Evolutionary conservation across 2,888 invertebrate species (phyloP).

Genomic region (Caenorhabditis sinica): DNA sequence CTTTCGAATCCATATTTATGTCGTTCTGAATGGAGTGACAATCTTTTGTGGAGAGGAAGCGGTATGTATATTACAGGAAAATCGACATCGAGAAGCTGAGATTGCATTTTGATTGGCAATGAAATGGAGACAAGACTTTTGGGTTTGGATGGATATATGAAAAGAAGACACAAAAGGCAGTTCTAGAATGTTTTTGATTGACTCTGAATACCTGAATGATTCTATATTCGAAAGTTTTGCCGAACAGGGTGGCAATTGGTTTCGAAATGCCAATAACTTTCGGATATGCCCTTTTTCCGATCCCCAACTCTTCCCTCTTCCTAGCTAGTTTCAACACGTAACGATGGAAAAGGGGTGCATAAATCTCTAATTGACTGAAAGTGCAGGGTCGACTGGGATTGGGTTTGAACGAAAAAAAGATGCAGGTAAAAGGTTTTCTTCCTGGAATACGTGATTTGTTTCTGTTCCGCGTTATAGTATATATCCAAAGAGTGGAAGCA

Average conservation of each 20-base stretch:
- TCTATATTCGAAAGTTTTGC: constrained; percentile 23
- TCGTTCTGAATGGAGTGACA: constrained; percentile 24
- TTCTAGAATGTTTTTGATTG: constrained; percentile 13
- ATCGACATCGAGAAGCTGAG: constrained; percentile 40
- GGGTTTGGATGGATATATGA: not conserved
- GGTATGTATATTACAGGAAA: constrained; percentile 57
- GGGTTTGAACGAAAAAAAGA: constrained; percentile 11
- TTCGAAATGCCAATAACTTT: constrained; percentile 57
- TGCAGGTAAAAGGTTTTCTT: constrained; percentile 24
- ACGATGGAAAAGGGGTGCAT: not conserved
- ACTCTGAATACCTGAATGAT: constrained; percentile 37
- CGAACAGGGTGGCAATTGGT: constrained; percentile 55
- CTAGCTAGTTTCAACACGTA: constrained; percentile 34
- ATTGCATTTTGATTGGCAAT: constrained; percentile 64
- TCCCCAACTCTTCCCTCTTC: not conserved
- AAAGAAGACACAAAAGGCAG: constrained; percentile 28
- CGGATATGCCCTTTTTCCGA: constrained; percentile 31
- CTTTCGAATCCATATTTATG: not conserved
- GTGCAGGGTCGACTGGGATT: constrained; percentile 30
- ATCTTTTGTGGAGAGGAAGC: constrained; percentile 38
- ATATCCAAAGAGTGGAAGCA: not conserved
- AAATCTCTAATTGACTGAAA: constrained; percentile 54
- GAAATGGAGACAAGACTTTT: constrained; percentile 40
- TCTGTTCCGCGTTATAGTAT: constrained; percentile 54
- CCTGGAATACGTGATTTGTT: constrained; percentile 31